phyloP scores from a whole-genome alignment of 2,113 vertebrate genomes.

The Melanotaenia duboulayi region DNA sequence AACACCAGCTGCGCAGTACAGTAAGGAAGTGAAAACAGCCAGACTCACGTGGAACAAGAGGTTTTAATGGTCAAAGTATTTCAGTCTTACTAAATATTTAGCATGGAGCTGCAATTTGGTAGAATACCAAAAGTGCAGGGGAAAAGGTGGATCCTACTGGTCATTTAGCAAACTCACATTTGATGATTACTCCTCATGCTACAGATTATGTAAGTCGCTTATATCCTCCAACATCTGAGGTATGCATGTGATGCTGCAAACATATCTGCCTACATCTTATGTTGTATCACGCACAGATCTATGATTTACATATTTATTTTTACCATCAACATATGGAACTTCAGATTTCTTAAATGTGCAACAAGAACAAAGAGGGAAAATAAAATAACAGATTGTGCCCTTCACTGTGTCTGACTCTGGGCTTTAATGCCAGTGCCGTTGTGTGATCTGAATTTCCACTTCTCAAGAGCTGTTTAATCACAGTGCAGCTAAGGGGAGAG shows the following conservation, averaged over 20 bases:
- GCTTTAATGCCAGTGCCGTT: slow-evolving; percentile 24
- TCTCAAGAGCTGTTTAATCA: not conserved
- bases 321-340: not conserved
- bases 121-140: slow-evolving; percentile 43
- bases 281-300: not conserved
- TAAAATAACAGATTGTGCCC: not conserved
- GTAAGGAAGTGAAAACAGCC: not conserved
- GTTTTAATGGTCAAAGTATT: slow-evolving; percentile 11
- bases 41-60: slow-evolving; percentile 1
- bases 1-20: slow-evolving; percentile 8
- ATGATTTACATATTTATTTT: slow-evolving; percentile 5
- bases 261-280: not conserved
- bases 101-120: slow-evolving; percentile 10
- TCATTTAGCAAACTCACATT: slow-evolving; percentile 34
- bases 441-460: too few species aligned
- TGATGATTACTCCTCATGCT: slow-evolving; percentile 33
- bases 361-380: slow-evolving; percentile 20
- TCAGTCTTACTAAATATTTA: not conserved
- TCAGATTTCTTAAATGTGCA: slow-evolving; percentile 2
- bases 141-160: slow-evolving; percentile 34
- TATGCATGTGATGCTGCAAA: not conserved
- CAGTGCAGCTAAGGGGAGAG: slow-evolving; percentile 24
- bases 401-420: slow-evolving; percentile 5
- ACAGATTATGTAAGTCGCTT: slow-evolving; percentile 21
- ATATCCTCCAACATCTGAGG: slow-evolving; percentile 5